These are phyloP conservation scores for Paramormyrops kingsleyae DNA, from an alignment of 2,113 vertebrate genomes.

Conservation along the genomic window DNA sequence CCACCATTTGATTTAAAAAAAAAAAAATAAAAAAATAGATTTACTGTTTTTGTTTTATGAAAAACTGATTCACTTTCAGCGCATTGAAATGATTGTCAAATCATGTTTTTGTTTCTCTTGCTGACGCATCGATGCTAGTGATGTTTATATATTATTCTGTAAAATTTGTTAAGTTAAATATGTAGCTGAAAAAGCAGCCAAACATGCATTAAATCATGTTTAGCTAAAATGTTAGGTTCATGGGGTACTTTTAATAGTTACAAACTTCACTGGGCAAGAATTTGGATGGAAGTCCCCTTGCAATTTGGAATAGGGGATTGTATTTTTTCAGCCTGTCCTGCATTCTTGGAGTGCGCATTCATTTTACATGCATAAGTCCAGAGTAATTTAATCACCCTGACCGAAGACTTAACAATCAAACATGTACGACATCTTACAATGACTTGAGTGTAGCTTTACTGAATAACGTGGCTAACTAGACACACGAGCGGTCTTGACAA, in stretches of 20 bases:
- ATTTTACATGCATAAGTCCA: neutral
- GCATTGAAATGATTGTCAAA: neutral
- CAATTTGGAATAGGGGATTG: neutral
- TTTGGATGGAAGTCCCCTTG: neutral
- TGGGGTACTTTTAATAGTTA: neutral
- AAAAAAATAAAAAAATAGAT: neutral
- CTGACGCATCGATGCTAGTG: neutral
- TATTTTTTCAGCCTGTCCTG: neutral
- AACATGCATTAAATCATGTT: neutral
- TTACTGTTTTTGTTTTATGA: neutral
- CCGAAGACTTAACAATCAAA: neutral
- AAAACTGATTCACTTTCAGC: neutral
- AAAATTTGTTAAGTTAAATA: neutral
- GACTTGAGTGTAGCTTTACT: neutral
- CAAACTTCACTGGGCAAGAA: neutral
- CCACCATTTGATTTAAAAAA: neutral
- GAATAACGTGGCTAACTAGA: neutral
- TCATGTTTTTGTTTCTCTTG: neutral
- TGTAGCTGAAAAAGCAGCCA: neutral
- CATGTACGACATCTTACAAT: neutral
- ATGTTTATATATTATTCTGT: neutral
- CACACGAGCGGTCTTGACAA: neutral
- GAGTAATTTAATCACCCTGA: neutral
- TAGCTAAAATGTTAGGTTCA: neutral
- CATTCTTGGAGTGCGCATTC: neutral